Conservation (phyloP, 2,888 invertebrate genomes). For the Autographa gamma region DNA sequence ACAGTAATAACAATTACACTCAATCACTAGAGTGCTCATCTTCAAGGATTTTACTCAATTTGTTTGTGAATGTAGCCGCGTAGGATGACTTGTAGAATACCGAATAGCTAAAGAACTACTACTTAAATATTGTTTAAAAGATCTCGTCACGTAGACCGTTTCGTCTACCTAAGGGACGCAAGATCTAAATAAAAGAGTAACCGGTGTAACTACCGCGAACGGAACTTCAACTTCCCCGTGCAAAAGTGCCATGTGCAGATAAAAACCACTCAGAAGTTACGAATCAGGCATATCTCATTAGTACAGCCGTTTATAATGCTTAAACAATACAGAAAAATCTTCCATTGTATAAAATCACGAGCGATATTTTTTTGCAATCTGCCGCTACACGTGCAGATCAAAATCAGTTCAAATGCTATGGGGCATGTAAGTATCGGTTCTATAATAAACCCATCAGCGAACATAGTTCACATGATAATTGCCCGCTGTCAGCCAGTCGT, state of each 20-base stretch:
- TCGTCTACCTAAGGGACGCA: neutral
- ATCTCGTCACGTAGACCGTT: neutral
- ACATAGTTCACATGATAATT: slow-evolving; percentile 2
- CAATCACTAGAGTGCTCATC: slow-evolving; percentile 40
- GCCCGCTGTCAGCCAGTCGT: neutral
- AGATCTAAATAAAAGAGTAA: neutral
- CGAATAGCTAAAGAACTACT: neutral
- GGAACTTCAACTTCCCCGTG: no score
- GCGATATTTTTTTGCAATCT: neutral
- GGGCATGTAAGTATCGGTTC: neutral
- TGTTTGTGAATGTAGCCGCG: slow-evolving; percentile 20
- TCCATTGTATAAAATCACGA: no score
- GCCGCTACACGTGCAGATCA: neutral
- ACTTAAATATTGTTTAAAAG: neutral
- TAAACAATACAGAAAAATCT: no score
- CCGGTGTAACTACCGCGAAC: neutral
- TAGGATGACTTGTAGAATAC: slow-evolving; percentile 7
- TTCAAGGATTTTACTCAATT: slow-evolving; percentile 45
- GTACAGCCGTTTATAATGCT: no score
- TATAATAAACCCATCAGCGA: neutral
- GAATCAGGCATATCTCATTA: no score
- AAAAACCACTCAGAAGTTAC: no score
- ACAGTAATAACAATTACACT: slow-evolving; percentile 38
- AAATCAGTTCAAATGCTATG: neutral
- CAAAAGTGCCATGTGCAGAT: no score